These are phyloP conservation scores for Macrostomum lignano DNA, from an alignment of 1,140 invertebrate genomes.

Conservation along the genomic window DNA sequence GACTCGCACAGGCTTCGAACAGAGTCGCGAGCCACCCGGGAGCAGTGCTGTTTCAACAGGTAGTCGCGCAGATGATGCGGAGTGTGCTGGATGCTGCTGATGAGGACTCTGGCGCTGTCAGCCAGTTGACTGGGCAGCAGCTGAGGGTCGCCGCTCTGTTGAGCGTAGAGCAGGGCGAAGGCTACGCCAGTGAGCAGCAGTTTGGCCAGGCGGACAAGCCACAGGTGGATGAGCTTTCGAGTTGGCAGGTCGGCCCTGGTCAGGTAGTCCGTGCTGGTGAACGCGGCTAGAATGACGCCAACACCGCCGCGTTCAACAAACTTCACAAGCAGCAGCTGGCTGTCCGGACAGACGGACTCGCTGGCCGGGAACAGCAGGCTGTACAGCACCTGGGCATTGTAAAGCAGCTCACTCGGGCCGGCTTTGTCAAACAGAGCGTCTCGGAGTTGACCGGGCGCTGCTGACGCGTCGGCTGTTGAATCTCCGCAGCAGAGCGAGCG, in stretches of 20 bases:
- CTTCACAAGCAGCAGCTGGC: too few species aligned
- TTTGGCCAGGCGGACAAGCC: conserved; percentile 36
- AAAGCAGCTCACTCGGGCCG: conserved; percentile 7
- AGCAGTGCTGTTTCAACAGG: conserved; percentile 38
- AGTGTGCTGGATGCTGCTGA: conserved; percentile 41
- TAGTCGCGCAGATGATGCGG: conserved; percentile 40
- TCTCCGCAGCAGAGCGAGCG: conserved; percentile 2
- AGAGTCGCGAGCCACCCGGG: conserved; percentile 2
- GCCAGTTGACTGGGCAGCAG: conserved; percentile 16
- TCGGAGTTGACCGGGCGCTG: too few species aligned
- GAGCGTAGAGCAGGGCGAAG: conserved; percentile 28
- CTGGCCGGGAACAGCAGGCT: conserved; percentile 62
- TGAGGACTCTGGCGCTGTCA: conserved; percentile 29
- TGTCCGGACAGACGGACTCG: conserved; percentile 47
- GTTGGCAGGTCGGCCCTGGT: conserved; percentile 47
- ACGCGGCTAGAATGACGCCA: conserved; percentile 46
- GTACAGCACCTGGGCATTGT: conserved; percentile 45
- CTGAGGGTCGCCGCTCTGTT: conserved; percentile 14
- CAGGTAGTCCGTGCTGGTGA: conserved; percentile 59
- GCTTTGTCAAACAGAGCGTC: conserved; percentile 6
- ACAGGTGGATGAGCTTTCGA: too few species aligned
- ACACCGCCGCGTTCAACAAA: conserved; percentile 59
- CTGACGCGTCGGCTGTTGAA: not conserved
- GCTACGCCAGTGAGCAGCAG: conserved; percentile 49
- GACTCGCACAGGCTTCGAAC: not conserved